phyloP scores from a whole-genome alignment of 2,888 invertebrate species.

The Amphiduros pacificus region DNA sequence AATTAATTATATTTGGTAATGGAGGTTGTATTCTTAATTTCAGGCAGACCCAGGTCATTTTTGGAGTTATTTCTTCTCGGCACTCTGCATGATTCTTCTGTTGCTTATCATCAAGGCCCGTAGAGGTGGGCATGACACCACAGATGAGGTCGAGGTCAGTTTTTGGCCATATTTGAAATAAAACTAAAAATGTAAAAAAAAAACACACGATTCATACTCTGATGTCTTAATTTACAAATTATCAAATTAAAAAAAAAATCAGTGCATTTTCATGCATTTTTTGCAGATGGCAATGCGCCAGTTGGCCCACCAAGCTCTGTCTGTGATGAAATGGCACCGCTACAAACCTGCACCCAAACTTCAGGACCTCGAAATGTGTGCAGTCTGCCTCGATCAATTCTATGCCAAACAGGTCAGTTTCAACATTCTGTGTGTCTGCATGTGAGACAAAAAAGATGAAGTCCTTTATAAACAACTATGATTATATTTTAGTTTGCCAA shows the following conservation, averaged over 20 bases:
- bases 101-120: slow-evolving; percentile 41
- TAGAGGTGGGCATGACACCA: neutral
- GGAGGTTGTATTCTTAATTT: too few species aligned
- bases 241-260: neutral
- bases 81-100: slow-evolving; percentile 41
- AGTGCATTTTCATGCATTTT: neutral
- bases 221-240: neutral
- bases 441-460: neutral
- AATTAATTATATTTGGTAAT: too few species aligned
- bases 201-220: too few species aligned
- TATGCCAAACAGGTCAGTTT: slow-evolving; percentile 21
- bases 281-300: slow-evolving; percentile 5
- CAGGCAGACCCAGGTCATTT: slow-evolving; percentile 48
- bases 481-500: neutral
- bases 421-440: neutral
- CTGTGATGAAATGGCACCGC: slow-evolving; percentile 21
- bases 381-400: slow-evolving; percentile 28
- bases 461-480: neutral
- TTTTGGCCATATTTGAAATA: too few species aligned
- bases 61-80: slow-evolving; percentile 52
- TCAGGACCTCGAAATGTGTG: slow-evolving; percentile 23
- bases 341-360: slow-evolving; percentile 14
- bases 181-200: too few species aligned
- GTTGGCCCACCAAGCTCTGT: slow-evolving; percentile 16
- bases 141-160: neutral